Evolutionary conservation across 2,888 invertebrate genomes (phyloP), one percentile per base, ranked within the genome.

Genomic region (Arge pagana): DNA sequence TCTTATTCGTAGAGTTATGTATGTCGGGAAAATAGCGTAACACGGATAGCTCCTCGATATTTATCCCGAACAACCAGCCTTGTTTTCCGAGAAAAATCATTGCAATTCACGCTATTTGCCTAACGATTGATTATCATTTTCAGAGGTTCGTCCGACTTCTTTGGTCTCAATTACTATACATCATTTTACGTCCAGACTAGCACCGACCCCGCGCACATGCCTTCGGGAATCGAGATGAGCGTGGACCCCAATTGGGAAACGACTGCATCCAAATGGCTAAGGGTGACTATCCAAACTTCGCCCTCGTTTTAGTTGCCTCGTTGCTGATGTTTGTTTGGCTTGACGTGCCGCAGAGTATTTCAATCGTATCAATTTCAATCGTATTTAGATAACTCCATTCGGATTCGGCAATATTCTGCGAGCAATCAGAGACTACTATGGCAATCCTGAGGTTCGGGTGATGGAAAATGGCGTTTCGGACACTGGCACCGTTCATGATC

Each of bases 101-200:
- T n/a, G n/a, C n/a, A n/a, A n/a, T n/a, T n/a, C n/a, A n/a, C n/a
- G n/a, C n/a, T n/a, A n/a, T n/a, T n/a, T n/a, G n/a, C n/a, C n/a
- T n/a, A n/a, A n/a, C n/a, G n/a, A n/a, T n/a, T n/a, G n/a, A n/a
- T n/a, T n/a, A n/a, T n/a, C n/a, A n/a, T n/a, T 42, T 10, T 7
- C 45, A 1, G 61, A 74, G 82, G 81, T 1, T 77, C 80, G 0
- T 74, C 71, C 3, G 83, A 83, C 60, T 82, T 76, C 63, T 73
- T 78, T 45, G 82, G 78, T 0, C 23, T 82, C 36, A 82, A 83
- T 60, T 74, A 78, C 54, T 83, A 83, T 68, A 76, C 79, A 1
- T 3, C 30, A 13, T 5, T n/a, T 28, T n/a, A 30, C 11, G 11
- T 28, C 7, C 7, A 13, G 4, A 19, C 18, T 42, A 31, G 31